Percentiles rank a stretch among this genome's conserved stretches.
Evolutionary conservation across 2,888 invertebrate species (phyloP).

Genomic region (Pinctada fucata): DNA sequence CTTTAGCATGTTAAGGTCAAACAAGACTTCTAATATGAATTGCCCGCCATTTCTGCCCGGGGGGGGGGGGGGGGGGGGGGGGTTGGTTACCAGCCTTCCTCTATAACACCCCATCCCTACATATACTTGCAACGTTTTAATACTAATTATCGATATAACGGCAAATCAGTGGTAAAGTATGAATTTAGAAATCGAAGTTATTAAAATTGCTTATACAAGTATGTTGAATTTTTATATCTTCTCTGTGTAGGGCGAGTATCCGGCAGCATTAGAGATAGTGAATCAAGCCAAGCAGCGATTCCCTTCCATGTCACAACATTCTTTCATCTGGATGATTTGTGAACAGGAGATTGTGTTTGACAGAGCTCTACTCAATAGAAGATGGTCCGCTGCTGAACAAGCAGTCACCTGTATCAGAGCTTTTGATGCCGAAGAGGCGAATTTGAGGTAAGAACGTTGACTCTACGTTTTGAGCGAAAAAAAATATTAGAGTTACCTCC

Average conservation of each 20-base stretch:
- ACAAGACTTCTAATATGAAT: too few species aligned
- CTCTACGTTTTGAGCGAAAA: background rate
- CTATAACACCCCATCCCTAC: too few species aligned
- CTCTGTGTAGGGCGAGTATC: constrained; percentile 79
- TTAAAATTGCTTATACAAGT: too few species aligned
- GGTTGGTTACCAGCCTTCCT: too few species aligned
- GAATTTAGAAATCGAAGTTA: too few species aligned
- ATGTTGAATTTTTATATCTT: too few species aligned
- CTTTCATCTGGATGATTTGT: constrained; percentile 83
- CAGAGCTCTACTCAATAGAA: constrained; percentile 77
- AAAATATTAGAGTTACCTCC: background rate
- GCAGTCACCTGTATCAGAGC: constrained; percentile 84
- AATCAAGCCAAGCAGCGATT: constrained; percentile 82
- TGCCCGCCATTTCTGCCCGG: too few species aligned
- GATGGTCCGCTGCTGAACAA: constrained; percentile 85
- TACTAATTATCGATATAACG: too few species aligned
- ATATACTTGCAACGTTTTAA: too few species aligned
- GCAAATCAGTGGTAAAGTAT: too few species aligned
- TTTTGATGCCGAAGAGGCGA: constrained; percentile 83
- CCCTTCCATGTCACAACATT: constrained; percentile 81
- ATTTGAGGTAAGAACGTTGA: constrained; percentile 62
- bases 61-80: too few species aligned
- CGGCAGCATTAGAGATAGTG: constrained; percentile 81
- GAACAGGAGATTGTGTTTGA: constrained; percentile 73
- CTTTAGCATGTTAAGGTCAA: too few species aligned